phyloP scores from a whole-genome alignment of 2,113 vertebrate genomes.

The Pimephales promelas region DNA sequence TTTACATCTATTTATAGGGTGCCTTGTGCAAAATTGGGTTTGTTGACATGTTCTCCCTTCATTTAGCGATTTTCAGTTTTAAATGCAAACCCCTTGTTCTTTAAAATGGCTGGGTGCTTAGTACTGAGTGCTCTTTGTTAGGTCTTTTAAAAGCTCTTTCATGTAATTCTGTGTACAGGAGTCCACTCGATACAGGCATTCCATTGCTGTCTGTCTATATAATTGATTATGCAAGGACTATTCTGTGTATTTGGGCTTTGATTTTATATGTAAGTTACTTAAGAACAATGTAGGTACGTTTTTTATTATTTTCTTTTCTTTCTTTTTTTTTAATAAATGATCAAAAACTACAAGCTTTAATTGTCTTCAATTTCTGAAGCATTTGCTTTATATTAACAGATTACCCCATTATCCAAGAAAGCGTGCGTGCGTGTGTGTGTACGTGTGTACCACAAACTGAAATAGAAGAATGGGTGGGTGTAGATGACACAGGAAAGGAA shows the following conservation, averaged over 20 bases:
- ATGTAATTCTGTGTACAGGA: slow-evolving; percentile 45
- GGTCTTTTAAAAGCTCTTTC: background rate
- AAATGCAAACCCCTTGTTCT: background rate
- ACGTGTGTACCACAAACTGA: background rate
- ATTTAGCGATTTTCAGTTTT: background rate
- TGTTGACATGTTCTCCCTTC: background rate
- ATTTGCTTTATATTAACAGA: background rate
- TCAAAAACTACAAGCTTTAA: slow-evolving; percentile 3
- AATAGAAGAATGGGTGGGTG: slow-evolving; percentile 22
- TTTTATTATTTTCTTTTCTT: slow-evolving; percentile 54
- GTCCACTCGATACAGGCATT: slow-evolving; percentile 49
- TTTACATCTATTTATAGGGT: slow-evolving; percentile 74
- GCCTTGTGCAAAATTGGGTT: slow-evolving; percentile 66
- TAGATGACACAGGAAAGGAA: background rate
- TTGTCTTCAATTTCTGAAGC: background rate
- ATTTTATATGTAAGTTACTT: slow-evolving; percentile 75
- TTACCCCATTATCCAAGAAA: background rate
- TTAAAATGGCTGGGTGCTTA: background rate
- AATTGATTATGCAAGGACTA: slow-evolving; percentile 74
- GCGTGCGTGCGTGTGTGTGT: no score
- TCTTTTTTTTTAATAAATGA: slow-evolving; percentile 71
- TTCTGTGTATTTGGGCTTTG: slow-evolving; percentile 81
- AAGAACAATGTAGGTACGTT: slow-evolving; percentile 75
- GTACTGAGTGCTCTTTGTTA: background rate
- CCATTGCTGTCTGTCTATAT: slow-evolving; percentile 63